These are phyloP conservation scores for Eugnorisma glareosa DNA, from an alignment of 2,888 invertebrate species.

Conservation along the genomic window DNA sequence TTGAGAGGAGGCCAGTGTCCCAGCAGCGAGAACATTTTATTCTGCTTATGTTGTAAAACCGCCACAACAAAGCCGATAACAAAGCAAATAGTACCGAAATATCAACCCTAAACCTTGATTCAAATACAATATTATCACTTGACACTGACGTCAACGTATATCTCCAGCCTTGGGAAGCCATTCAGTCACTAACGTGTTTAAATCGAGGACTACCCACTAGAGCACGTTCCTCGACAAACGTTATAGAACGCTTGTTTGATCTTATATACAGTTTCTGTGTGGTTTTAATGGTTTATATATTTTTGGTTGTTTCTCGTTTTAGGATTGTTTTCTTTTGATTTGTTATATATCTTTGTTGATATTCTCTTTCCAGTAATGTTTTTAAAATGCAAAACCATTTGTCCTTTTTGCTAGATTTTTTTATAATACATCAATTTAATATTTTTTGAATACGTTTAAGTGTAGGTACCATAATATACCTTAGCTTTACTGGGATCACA, in stretches of 20 bases:
- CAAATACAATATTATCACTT: conserved; percentile 36
- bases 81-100: conserved; percentile 16
- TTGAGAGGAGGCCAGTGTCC: background rate
- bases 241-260: conserved; percentile 63
- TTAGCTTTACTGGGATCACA: background rate
- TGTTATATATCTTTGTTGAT: background rate
- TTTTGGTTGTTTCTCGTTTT: background rate
- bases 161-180: conserved; percentile 53
- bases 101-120: conserved; percentile 8
- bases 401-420: background rate
- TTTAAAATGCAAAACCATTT: background rate
- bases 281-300: background rate
- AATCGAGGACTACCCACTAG: conserved; percentile 71
- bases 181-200: conserved; percentile 52
- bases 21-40: background rate
- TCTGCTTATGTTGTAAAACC: background rate
- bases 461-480: background rate
- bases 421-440: background rate
- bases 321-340: background rate
- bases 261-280: conserved; percentile 9
- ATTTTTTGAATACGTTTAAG: background rate
- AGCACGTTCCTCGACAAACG: conserved; percentile 74
- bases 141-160: conserved; percentile 49
- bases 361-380: background rate
- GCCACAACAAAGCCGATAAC: background rate